Evolutionary conservation across 2,113 vertebrate species (phyloP), one percentile per base, ranked within the genome.

Genomic region (Perognathus longimembris): DNA sequence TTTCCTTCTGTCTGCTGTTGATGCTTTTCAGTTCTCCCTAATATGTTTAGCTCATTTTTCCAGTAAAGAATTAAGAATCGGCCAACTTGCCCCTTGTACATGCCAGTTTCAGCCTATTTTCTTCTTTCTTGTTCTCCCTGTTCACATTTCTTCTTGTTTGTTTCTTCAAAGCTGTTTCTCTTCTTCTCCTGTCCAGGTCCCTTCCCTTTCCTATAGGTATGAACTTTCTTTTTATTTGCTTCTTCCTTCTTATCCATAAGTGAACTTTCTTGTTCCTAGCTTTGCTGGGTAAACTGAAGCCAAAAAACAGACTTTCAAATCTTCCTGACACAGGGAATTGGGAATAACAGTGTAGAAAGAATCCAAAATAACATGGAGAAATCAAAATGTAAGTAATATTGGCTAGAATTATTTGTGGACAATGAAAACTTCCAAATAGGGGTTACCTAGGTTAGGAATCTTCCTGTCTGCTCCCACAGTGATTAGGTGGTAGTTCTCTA

Each of bases 11-110:
- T 40, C 77, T 81, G 66, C 30, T 91, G 90, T 73, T 80, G 77
- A 80, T 36, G 32, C 38, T 88, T 28, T 71, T 85, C 21, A 54
- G 22, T 85, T 76, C 45, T 71, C 67, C 45, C 32, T 86, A 38
- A 80, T 42, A 84, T 15, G 67, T 42, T 91, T 73, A 67, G 21
- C 79, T 32, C 66, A 64, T 77, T 95, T 92, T 92, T 89, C 79
- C 67, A 45, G 70, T 67, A 90, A 88, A 80, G 61, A 64, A 77
- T n/a, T 11, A 45, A 17, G 20, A 21, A 12, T 38, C 6, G 28
- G 70, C 91, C 83, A 92, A 77, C 21, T 0, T 32, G 54, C 61
- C 42, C 84, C 54, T 12, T 6, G 38, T 77, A 57, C 69, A 26
- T 6, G 34, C 78, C 36, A 79, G 71, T 34, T 66, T n/a, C 71